Conservation (phyloP, 64 coral and sea anemone species). For the Acropora tenuis region DNA sequence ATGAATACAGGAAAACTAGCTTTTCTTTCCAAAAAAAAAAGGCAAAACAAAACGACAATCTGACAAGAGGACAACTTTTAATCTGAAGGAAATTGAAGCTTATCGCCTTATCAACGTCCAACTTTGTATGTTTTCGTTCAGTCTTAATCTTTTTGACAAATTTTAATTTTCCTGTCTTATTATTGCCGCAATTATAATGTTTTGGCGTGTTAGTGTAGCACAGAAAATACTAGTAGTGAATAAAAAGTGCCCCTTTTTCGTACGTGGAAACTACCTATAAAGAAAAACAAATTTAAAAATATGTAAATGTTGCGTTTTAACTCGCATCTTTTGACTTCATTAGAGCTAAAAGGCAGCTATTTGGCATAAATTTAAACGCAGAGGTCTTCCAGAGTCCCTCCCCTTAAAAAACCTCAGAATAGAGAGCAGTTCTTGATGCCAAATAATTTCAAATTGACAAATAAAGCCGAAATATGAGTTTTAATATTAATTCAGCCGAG, state of each 20-base stretch:
- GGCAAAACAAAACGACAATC: neutral
- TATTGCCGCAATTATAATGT: neutral
- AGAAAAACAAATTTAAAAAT: neutral
- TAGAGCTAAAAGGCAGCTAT: neutral
- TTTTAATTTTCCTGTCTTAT: neutral
- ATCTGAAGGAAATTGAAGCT: neutral
- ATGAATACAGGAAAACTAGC: no score
- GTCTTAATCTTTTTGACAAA: neutral
- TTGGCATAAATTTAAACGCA: neutral
- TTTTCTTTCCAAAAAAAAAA: neutral
- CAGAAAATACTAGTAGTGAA: neutral
- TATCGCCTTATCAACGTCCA: neutral
- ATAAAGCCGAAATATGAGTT: neutral
- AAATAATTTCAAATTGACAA: neutral
- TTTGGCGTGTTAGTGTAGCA: neutral
- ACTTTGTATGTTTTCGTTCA: neutral
- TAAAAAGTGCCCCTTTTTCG: neutral
- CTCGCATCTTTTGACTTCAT: neutral
- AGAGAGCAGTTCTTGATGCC: neutral
- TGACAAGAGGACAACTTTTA: neutral
- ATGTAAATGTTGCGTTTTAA: neutral
- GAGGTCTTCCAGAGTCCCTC: neutral
- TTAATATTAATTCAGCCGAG: neutral
- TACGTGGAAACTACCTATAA: neutral
- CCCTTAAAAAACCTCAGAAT: neutral